Conservation (phyloP, 2,888 invertebrate species). For the Mythimna ferrago region DNA sequence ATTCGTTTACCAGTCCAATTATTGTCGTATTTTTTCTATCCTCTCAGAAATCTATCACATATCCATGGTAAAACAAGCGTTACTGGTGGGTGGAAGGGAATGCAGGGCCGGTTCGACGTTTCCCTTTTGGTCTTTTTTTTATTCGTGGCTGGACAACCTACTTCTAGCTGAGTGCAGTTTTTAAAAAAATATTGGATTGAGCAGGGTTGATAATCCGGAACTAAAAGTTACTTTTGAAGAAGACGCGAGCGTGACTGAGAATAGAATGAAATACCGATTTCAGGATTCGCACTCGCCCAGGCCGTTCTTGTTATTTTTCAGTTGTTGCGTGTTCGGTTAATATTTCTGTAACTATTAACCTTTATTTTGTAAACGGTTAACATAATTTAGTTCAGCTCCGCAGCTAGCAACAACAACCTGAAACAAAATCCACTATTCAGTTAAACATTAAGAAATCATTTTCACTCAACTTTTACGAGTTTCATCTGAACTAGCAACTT, state of each 20-base stretch:
- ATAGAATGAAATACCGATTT: background rate
- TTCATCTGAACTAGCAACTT: slow-evolving; percentile 6
- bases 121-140: background rate
- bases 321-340: background rate
- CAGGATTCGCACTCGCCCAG: background rate
- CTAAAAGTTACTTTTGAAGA: background rate
- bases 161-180: background rate
- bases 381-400: background rate
- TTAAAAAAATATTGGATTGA: background rate
- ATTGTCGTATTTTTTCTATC: background rate
- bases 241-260: no score
- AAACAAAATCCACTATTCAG: slow-evolving; percentile 5
- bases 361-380: background rate
- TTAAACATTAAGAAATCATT: background rate
- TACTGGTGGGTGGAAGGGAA: background rate
- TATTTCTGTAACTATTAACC: background rate
- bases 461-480: slow-evolving; percentile 15
- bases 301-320: background rate
- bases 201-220: background rate
- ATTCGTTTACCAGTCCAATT: slow-evolving; percentile 1
- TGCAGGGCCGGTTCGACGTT: background rate
- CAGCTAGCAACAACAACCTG: background rate
- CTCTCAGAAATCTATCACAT: slow-evolving; percentile 16
- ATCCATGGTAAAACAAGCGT: background rate
- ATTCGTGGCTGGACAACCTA: background rate